Conservation (phyloP, 2,113 vertebrate genomes). For the Anguilla japonica region DNA sequence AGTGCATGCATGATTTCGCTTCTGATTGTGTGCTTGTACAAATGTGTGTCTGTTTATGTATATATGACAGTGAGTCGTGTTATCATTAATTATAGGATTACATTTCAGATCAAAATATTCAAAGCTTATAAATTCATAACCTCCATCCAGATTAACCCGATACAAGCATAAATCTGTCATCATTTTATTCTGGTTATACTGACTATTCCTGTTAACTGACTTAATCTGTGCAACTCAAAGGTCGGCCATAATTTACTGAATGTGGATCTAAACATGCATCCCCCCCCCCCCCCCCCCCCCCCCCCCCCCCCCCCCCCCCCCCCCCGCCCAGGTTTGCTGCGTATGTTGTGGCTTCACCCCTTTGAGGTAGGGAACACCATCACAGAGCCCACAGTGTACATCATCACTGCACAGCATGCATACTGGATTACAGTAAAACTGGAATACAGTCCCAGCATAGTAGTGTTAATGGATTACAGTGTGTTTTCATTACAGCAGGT, state of each 20-base stretch:
- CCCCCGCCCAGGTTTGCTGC: too few species aligned
- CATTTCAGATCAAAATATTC: background rate
- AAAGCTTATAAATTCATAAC: background rate
- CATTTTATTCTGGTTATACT: background rate
- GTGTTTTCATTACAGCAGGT: background rate
- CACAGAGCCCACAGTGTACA: background rate
- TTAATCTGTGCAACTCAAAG: background rate
- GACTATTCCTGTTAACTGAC: background rate
- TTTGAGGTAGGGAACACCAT: background rate
- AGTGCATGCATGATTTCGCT: too few species aligned
- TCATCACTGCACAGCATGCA: background rate
- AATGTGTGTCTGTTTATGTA: too few species aligned
- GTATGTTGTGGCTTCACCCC: background rate
- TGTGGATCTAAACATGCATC: background rate
- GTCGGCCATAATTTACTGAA: background rate
- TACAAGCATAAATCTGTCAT: background rate
- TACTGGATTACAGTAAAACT: background rate
- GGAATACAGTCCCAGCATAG: background rate
- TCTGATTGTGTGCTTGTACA: too few species aligned
- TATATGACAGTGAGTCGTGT: background rate
- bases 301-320: too few species aligned
- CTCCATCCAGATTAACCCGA: background rate
- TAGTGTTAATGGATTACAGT: background rate
- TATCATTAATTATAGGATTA: background rate
- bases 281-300: too few species aligned